These are phyloP conservation scores for Phorcus lineatus DNA, from an alignment of 2,888 invertebrate genomes.

Conservation along the genomic window DNA sequence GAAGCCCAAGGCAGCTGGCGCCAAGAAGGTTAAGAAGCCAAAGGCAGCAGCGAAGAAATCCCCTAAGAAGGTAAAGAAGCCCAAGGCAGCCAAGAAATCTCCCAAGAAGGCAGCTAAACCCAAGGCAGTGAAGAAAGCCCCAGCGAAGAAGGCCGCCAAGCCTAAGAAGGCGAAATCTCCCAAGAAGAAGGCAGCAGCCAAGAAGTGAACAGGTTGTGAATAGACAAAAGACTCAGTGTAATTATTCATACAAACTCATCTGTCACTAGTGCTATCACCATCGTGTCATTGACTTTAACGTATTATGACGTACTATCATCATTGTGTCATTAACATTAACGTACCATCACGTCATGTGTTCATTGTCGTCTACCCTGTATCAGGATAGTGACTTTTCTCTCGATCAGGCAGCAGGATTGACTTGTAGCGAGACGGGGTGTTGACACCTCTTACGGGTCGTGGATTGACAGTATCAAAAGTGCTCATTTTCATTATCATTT, in stretches of 20 bases:
- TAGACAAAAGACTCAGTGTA: background rate
- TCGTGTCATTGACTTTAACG: background rate
- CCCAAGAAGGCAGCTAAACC: conserved; percentile 43
- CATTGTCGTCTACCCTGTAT: too few species aligned
- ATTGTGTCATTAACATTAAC: background rate
- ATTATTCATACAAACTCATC: conserved; percentile 9
- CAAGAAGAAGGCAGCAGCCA: conserved; percentile 45
- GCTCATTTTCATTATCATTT: background rate
- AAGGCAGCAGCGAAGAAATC: conserved; percentile 41
- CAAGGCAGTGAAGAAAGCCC: conserved; percentile 42
- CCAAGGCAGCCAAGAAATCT: conserved; percentile 45
- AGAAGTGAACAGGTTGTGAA: conserved; percentile 32
- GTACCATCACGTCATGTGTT: too few species aligned
- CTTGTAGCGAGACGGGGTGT: background rate
- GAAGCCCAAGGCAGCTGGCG: conserved; percentile 42
- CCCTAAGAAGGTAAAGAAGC: conserved; percentile 45
- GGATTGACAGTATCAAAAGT: conserved; percentile 19
- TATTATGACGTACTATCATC: background rate
- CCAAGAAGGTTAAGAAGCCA: conserved; percentile 45
- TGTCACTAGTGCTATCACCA: background rate
- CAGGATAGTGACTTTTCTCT: too few species aligned
- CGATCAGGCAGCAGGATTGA: conserved; percentile 4
- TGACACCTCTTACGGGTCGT: conserved; percentile 19
- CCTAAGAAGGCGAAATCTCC: conserved; percentile 48
- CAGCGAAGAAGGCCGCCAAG: conserved; percentile 37